phyloP scores from a whole-genome alignment of 2,888 invertebrate species.

The Pristionchus exspectatus region DNA sequence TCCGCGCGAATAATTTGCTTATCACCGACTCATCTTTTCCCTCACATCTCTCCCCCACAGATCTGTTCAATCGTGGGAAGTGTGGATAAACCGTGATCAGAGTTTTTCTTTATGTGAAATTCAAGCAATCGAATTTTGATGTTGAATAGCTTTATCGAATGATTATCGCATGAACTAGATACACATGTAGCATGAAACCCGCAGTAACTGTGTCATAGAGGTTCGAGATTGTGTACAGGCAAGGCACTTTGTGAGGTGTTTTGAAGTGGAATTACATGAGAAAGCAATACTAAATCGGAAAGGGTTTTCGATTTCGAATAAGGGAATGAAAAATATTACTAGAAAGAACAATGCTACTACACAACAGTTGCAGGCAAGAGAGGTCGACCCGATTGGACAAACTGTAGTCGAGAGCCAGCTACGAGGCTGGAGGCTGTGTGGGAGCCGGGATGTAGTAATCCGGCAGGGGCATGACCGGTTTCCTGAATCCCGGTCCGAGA shows the following conservation, averaged over 20 bases:
- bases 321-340: neutral
- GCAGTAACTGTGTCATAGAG: neutral
- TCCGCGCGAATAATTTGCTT: no score
- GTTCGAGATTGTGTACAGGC: conserved; percentile 42
- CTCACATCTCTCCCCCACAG: no score
- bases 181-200: neutral
- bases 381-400: neutral
- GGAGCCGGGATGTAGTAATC: conserved; percentile 61
- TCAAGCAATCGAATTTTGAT: neutral
- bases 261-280: neutral
- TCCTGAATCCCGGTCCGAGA: conserved; percentile 74
- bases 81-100: no score
- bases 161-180: neutral
- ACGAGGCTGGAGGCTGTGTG: conserved; percentile 40
- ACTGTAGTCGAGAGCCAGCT: neutral
- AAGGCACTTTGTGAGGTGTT: conserved; percentile 36
- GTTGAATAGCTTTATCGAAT: neutral
- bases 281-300: neutral
- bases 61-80: no score
- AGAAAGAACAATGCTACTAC: neutral
- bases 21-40: no score
- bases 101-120: neutral
- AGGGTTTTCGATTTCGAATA: no score
- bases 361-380: conserved; percentile 25
- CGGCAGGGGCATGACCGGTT: conserved; percentile 69